These are phyloP conservation scores for Tenodera sinensis DNA, from an alignment of 2,888 invertebrate species.

Conservation along the genomic window DNA sequence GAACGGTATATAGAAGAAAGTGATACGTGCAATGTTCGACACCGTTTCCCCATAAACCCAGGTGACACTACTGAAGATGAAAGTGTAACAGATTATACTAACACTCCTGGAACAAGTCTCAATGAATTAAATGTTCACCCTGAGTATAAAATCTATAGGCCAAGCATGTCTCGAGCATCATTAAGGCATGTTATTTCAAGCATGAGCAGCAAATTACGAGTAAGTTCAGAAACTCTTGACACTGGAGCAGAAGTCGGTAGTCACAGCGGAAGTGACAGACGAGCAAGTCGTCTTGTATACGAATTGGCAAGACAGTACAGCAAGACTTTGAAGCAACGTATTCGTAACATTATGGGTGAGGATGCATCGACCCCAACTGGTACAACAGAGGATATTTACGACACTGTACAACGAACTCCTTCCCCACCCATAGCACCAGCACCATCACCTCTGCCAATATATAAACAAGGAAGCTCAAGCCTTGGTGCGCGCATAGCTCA, in stretches of 20 bases:
- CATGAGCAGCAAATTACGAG: slow-evolving; percentile 42
- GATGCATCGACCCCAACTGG: background rate
- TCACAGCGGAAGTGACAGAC: slow-evolving; percentile 32
- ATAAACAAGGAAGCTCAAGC: slow-evolving; percentile 76
- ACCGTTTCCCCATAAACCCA: slow-evolving; percentile 32
- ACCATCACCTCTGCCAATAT: slow-evolving; percentile 53
- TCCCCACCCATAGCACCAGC: slow-evolving; percentile 34
- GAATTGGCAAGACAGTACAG: slow-evolving; percentile 43
- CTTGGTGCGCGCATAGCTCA: slow-evolving; percentile 81
- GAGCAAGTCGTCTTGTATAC: slow-evolving; percentile 38
- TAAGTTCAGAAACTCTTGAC: slow-evolving; percentile 44
- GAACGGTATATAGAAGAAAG: slow-evolving; percentile 49
- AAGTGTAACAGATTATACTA: slow-evolving; percentile 41
- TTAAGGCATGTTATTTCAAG: slow-evolving; percentile 38
- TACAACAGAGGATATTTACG: slow-evolving; percentile 17
- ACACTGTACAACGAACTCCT: slow-evolving; percentile 1
- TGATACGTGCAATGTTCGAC: slow-evolving; percentile 12
- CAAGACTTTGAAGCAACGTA: slow-evolving; percentile 42
- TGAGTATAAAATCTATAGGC: slow-evolving; percentile 64
- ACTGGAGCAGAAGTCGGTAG: slow-evolving; percentile 34
- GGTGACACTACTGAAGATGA: slow-evolving; percentile 41
- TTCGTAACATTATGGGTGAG: slow-evolving; percentile 39
- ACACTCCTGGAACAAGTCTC: slow-evolving; percentile 48
- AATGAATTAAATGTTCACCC: slow-evolving; percentile 62
- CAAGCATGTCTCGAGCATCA: slow-evolving; percentile 36